These are phyloP conservation scores for Phyllotis vaccarum DNA, from an alignment of 2,797 vertebrate species.

Conservation along the genomic window DNA sequence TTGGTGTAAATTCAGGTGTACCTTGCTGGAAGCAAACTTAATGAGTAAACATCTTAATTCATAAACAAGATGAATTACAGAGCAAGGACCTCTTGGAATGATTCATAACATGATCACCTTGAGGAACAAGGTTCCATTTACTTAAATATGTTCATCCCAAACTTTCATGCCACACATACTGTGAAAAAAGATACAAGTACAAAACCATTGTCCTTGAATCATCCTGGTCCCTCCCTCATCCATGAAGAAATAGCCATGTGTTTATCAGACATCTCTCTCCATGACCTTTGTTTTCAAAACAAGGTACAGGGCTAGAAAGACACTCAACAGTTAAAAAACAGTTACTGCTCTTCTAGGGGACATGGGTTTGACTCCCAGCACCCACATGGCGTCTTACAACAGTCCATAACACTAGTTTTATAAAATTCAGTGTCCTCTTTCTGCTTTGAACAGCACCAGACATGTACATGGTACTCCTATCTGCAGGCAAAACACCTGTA, in stretches of 20 bases:
- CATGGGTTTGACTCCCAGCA: neutral
- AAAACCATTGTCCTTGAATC: constrained; percentile 9
- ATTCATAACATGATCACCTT: constrained; percentile 13
- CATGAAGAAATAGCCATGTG: neutral
- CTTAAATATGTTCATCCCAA: constrained; percentile 13
- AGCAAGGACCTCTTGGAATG: constrained; percentile 24
- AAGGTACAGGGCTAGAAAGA: neutral
- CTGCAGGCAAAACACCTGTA: too few relatives aligned
- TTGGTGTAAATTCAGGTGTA: neutral
- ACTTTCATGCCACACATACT: neutral
- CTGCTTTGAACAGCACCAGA: neutral
- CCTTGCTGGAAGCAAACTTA: neutral
- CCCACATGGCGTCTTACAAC: neutral
- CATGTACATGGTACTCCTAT: neutral
- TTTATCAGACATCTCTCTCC: constrained; percentile 7
- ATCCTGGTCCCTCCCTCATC: neutral
- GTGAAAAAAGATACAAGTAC: constrained; percentile 49
- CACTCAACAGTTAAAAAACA: neutral
- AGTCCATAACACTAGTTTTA: neutral
- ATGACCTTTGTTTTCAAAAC: neutral
- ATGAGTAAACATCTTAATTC: constrained; percentile 54
- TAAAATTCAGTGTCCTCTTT: neutral
- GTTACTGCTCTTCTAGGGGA: neutral
- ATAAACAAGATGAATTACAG: constrained; percentile 58
- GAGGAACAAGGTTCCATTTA: constrained; percentile 52